A percentile compares a stretch with the other conserved stretches of the same genome.
phyloP scores from a whole-genome alignment of 2,888 invertebrate genomes.

The Sarcophaga subvicina region DNA sequence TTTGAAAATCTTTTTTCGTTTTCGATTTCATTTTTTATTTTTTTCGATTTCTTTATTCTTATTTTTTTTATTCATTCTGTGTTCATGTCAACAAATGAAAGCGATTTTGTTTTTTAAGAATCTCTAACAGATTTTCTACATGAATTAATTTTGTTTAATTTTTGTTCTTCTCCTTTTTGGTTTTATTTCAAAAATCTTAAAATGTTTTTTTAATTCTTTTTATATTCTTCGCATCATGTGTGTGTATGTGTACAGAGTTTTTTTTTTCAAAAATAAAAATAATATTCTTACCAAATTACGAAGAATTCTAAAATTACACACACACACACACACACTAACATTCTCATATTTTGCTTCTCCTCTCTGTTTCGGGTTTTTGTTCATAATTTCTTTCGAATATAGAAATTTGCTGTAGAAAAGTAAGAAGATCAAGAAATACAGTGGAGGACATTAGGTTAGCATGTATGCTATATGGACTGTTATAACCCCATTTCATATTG shows the following conservation, averaged over 20 bases:
- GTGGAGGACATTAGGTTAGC: background rate
- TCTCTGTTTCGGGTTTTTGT: background rate
- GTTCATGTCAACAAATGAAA: slow-evolving; percentile 12
- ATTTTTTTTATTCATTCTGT: background rate
- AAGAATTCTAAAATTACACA: slow-evolving; percentile 77
- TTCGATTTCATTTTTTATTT: background rate
- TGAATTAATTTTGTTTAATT: slow-evolving; percentile 57
- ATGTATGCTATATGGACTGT: no score
- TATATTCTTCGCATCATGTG: slow-evolving; percentile 30
- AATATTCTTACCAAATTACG: slow-evolving; percentile 72
- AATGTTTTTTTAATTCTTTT: slow-evolving; percentile 39
- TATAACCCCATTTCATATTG: no score
- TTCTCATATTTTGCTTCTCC: background rate
- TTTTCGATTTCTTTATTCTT: background rate
- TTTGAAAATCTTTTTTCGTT: background rate
- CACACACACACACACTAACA: slow-evolving; percentile 65
- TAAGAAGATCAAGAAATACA: slow-evolving; percentile 35
- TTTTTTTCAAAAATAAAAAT: slow-evolving; percentile 72
- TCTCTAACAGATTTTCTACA: slow-evolving; percentile 54
- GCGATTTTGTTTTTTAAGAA: slow-evolving; percentile 29
- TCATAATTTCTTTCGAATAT: background rate
- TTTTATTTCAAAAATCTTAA: slow-evolving; percentile 16
- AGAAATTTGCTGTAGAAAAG: background rate
- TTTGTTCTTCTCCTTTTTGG: background rate
- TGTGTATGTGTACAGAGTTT: background rate